Base-by-base conservation (phyloP, 2,113 vertebrate species). In the Macrotus californicus region DNA sequence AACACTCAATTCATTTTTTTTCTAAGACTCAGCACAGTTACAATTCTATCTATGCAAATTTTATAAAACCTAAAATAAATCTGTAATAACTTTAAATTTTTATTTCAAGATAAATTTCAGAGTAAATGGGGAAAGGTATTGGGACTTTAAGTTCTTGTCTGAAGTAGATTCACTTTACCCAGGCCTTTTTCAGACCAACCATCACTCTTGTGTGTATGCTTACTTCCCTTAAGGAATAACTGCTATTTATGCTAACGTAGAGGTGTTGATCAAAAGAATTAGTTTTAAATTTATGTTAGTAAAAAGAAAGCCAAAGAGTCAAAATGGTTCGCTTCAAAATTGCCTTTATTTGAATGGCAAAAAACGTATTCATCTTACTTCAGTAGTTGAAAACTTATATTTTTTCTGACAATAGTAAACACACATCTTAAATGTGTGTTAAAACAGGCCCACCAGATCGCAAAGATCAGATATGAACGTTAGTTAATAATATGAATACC, bases 281-380 rank as follows among this genome's bases (percentile, higher is more conserved):
- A 73, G 26, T 85, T 95, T 96, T 54, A 79, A 69, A 21, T 84
- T 73, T 89, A 48, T 73, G 22, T 73, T 61, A 66, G 41, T 90
- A 87, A 85, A 94, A 94, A 43, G 16, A 89, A 96, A 95, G 22
- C 7, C 86, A 93, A 31, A 79, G 7, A 86, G 34, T 72, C 73
- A 82, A 83, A 39, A 89, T 7, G 29, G 36, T 61, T 34, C 94
- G 70, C 12, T 54, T 87, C 15, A 88, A 91, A 96, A 92, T 72
- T 76, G 48, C 77, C n/a, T 96, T 97, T 97, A 97, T 92, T 97
- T 88, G 7, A 94, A 70, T 72, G 39, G 43, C 48, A 87, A 96
- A 94, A 86, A 81, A 86, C 72, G 9, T n/a, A 93, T 79, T 75
- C 75, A 77, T 66, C 16, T 46, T n/a, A 69, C 12, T 29, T n/a